Base-by-base conservation (phyloP, 2,888 invertebrate genomes). In the Tribolium freemani region DNA sequence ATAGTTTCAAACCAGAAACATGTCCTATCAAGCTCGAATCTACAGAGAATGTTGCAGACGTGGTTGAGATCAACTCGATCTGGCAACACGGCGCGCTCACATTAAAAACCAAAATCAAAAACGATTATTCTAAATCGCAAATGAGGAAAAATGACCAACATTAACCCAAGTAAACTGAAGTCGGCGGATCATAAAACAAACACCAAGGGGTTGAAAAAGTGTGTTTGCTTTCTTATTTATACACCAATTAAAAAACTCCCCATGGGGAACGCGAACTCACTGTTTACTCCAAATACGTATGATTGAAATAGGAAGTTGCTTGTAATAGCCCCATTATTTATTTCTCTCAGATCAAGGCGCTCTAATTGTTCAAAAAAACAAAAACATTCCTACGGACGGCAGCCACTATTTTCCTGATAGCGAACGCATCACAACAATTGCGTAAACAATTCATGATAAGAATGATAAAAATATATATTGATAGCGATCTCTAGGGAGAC, bases 211-310 rank as follows among this genome's bases (percentile, higher is more conserved):
- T 48, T 60, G 48, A 60, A 60, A 60, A 60, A 60, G 60, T 60
- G 60, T 60, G 58, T 58, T 60, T 60, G 60, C 60, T 60, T 60
- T 48, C 58, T 60, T 60, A 48, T 60, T 60, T 46, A 60, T 60
- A 48, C 48, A 48, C 60, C 48, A 60, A 60, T 60, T 60, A 60
- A 60, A 45, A 48, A 60, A 10, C 46, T 48, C 30, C 60, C 60
- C 2, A 9, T 16, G 44, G 38, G 44, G 8, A 16, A 44, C 44
- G 6, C 9, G 44, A 44, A 57, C 16, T 58, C 44, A 58, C 38
- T 58, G 16, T 13, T 38, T 58, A 21, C 9, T 21, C 26, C 6
- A 31, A 31, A 56, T 11, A 31, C 2, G 56, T 56, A 31, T 56
- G 56, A 56, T 56, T 56, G 30, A 31, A 31, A 31, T 11, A 31